These are phyloP conservation scores for Drosophila mulleri DNA, from an alignment of 2,888 invertebrate genomes.

Conservation along the genomic window DNA sequence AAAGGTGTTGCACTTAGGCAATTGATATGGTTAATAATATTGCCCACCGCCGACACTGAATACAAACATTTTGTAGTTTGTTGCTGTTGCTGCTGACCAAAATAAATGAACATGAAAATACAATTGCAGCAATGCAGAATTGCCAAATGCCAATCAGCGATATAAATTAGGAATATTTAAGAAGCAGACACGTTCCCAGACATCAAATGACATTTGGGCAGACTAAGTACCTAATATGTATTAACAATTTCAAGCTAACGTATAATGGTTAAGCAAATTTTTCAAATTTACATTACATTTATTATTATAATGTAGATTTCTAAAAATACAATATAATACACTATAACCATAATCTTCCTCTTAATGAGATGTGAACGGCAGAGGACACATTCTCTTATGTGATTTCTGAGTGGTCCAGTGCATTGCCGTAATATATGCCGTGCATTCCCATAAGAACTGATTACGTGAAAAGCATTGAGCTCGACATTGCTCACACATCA, in stretches of 20 bases:
- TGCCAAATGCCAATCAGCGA: background rate
- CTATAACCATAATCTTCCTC: too few species aligned
- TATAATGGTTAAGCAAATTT: background rate
- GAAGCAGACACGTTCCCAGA: background rate
- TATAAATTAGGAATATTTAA: background rate
- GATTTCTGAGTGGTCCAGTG: constrained; percentile 1
- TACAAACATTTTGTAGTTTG: constrained; percentile 36
- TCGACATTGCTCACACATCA: constrained; percentile 26
- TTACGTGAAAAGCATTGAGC: constrained; percentile 43
- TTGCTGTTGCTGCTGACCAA: constrained; percentile 21
- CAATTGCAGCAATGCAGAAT: constrained; percentile 33
- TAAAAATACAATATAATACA: too few species aligned
- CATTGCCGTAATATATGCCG: background rate
- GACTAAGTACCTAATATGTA: background rate
- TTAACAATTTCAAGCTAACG: background rate
- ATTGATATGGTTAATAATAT: constrained; percentile 69
- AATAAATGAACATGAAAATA: constrained; percentile 10
- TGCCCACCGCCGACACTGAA: constrained; percentile 60
- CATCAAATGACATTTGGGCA: background rate
- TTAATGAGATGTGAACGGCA: background rate
- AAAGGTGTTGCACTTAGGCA: constrained; percentile 61
- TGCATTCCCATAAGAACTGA: constrained; percentile 6
- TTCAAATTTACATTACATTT: background rate
- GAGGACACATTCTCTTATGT: background rate
- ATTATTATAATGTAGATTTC: background rate